Conservation (phyloP, 2,113 vertebrate species). For the Halichoerus grypus region DNA sequence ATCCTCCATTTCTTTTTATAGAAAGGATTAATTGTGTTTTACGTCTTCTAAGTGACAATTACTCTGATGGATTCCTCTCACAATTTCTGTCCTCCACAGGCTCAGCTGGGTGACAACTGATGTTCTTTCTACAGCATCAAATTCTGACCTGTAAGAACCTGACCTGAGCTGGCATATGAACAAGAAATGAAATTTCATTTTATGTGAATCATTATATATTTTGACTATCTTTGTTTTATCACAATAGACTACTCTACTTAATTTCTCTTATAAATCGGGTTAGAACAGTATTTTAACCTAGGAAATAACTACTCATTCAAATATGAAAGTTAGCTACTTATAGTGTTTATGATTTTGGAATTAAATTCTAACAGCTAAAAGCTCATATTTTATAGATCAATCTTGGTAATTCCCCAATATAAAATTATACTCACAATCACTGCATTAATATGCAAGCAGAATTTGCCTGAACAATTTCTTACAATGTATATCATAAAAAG, state of each 20-base stretch:
- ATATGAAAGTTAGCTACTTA: slow-evolving; percentile 3
- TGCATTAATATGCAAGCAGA: slow-evolving; percentile 1
- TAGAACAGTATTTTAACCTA: background rate
- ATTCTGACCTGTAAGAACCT: background rate
- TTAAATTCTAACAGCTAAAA: background rate
- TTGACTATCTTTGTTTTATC: background rate
- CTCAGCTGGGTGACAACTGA: background rate
- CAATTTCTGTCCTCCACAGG: background rate
- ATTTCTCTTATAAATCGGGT: background rate
- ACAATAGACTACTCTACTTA: background rate
- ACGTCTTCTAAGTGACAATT: slow-evolving; percentile 41
- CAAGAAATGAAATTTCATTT: background rate
- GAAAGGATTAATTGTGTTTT: slow-evolving; percentile 62
- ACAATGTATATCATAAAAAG: background rate
- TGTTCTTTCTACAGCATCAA: slow-evolving; percentile 14
- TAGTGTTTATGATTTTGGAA: background rate
- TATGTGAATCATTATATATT: background rate
- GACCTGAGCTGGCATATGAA: background rate
- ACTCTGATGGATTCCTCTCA: slow-evolving; percentile 22
- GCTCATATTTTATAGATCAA: slow-evolving; percentile 19
- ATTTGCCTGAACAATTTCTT: background rate
- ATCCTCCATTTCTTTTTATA: background rate
- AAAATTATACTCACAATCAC: background rate
- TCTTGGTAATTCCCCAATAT: background rate
- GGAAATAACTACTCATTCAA: slow-evolving; percentile 40